Evolutionary conservation across 1,140 invertebrate genomes (phyloP).

Genomic region (Helicoverpa armigera): DNA sequence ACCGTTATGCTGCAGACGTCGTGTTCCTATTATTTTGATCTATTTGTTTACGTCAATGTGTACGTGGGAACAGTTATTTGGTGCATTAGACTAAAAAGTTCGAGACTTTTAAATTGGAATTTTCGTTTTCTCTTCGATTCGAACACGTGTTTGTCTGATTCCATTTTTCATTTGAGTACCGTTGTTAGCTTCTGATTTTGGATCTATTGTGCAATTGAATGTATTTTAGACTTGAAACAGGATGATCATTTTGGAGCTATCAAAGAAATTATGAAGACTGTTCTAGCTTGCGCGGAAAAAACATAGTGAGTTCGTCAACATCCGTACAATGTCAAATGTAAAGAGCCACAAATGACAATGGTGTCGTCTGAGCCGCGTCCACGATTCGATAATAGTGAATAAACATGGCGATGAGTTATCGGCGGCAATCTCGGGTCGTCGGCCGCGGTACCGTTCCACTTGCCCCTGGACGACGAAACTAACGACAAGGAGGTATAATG

Average conservation of each 20-base stretch:
- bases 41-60: slow-evolving; percentile 37
- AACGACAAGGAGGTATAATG: slow-evolving; percentile 50
- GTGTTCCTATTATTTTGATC: slow-evolving; percentile 47
- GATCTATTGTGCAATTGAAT: slow-evolving; percentile 10
- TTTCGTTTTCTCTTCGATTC: slow-evolving; percentile 7
- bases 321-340: slow-evolving; percentile 41
- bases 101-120: slow-evolving; percentile 19
- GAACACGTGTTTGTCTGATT: neutral
- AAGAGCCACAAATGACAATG: slow-evolving; percentile 38
- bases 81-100: neutral
- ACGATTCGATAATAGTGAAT: slow-evolving; percentile 83
- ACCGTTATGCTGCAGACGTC: slow-evolving; percentile 49
- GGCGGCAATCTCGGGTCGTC: slow-evolving; percentile 81
- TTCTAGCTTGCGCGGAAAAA: neutral
- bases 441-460: slow-evolving; percentile 84
- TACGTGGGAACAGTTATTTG: slow-evolving; percentile 26
- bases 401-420: slow-evolving; percentile 84
- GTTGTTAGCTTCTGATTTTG: neutral
- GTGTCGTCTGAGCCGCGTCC: slow-evolving; percentile 54
- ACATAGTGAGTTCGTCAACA: slow-evolving; percentile 40
- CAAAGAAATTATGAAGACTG: slow-evolving; percentile 21
- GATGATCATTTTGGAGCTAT: neutral
- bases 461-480: slow-evolving; percentile 84
- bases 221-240: neutral
- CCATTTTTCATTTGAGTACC: neutral